Evolutionary conservation across 1,140 invertebrate genomes (phyloP).

Genomic region (Littorina saxatilis): DNA sequence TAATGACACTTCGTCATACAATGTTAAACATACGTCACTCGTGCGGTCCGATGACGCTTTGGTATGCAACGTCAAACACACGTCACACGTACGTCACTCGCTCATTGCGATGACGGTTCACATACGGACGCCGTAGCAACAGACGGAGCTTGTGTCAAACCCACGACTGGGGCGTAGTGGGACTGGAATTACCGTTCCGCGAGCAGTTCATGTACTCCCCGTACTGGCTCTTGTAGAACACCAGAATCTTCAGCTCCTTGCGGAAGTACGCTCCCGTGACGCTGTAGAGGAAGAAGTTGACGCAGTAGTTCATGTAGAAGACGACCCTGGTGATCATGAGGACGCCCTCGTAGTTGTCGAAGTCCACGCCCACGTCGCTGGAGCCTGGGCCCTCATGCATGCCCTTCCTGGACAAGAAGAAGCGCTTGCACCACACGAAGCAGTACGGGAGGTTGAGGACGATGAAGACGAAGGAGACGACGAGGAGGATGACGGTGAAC

Average conservation of each 20-base stretch:
- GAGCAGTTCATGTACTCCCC: background rate
- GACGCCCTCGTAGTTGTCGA: constrained; percentile 44
- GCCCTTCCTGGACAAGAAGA: constrained; percentile 38
- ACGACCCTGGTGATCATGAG: constrained; percentile 62
- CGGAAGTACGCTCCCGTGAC: constrained; percentile 63
- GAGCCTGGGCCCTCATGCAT: background rate
- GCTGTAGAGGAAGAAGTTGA: constrained; percentile 73
- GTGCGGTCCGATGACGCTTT: no score
- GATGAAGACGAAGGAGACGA: constrained; percentile 62
- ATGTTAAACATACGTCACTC: no score
- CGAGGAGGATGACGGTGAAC: constrained; percentile 62
- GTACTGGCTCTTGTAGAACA: constrained; percentile 28
- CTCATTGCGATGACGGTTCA: background rate
- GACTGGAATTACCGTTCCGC: constrained; percentile 7
- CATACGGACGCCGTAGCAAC: background rate
- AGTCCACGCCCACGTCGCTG: background rate
- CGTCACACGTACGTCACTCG: background rate
- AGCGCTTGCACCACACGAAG: constrained; percentile 62
- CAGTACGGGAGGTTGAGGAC: constrained; percentile 66
- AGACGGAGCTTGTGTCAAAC: constrained; percentile 2
- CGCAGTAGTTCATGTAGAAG: constrained; percentile 71
- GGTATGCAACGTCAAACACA: no score
- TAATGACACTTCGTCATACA: no score
- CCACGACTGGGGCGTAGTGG: constrained; percentile 30
- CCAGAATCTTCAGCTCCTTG: constrained; percentile 36